Percentiles rank a stretch among this genome's conserved stretches.
These are phyloP conservation scores for Micromys minutus DNA, from an alignment of 2,113 vertebrate genomes.

Conservation along the genomic window DNA sequence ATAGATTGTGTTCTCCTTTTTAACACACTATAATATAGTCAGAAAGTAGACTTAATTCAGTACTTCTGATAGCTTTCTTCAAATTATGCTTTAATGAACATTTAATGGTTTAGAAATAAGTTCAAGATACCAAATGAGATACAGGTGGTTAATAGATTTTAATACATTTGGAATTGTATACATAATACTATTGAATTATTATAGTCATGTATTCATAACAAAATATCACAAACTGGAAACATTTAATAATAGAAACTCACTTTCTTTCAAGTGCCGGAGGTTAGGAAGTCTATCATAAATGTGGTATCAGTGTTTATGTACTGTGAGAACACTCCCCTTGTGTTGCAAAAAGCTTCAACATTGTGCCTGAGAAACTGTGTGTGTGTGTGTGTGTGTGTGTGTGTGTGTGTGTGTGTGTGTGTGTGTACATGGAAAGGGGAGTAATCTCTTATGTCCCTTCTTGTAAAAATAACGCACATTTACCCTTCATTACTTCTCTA, in stretches of 20 bases:
- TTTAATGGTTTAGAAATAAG: not conserved
- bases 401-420: no score
- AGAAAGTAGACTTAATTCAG: not conserved
- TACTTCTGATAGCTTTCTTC: not conserved
- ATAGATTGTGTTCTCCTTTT: not conserved
- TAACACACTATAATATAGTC: not conserved
- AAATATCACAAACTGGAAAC: not conserved
- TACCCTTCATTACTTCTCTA: not conserved
- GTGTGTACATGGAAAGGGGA: not conserved
- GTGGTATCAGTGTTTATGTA: not conserved
- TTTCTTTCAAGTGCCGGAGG: not conserved
- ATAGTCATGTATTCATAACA: not conserved
- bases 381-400: not conserved
- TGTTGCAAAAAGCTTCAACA: not conserved
- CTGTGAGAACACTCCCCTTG: not conserved
- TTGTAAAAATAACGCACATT: not conserved
- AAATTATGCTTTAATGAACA: not conserved
- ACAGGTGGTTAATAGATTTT: not conserved
- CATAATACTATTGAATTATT: not conserved
- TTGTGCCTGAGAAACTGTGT: no score
- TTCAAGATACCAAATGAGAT: not conserved
- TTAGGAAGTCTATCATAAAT: not conserved
- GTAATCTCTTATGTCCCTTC: not conserved
- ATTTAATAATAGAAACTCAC: not conserved
- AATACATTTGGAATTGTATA: not conserved